A percentile compares a stretch with the other conserved stretches of the same genome.
phyloP scores from a whole-genome alignment of 2,797 vertebrate genomes.

The Dallia pectoralis region DNA sequence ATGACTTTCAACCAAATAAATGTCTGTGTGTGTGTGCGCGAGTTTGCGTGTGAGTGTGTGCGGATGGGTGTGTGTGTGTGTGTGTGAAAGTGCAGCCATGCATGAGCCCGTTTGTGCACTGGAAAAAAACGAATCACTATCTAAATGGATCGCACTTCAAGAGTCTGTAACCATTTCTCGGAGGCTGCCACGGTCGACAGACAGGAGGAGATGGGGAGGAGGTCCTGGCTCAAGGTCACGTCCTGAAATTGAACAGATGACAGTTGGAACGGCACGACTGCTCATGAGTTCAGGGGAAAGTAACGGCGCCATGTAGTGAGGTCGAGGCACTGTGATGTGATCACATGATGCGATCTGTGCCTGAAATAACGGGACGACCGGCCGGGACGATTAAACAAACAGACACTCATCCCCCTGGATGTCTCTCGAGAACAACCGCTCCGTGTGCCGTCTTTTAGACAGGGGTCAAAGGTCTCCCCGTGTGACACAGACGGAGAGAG shows the following conservation, averaged over 20 bases:
- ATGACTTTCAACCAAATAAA: conserved; percentile 72
- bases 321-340: conserved; percentile 43
- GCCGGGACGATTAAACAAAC: conserved; percentile 36
- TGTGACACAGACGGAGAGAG: conserved; percentile 69
- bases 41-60: background rate
- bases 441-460: conserved; percentile 34
- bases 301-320: conserved; percentile 11
- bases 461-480: conserved; percentile 51
- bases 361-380: conserved; percentile 56
- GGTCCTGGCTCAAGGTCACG: conserved; percentile 66
- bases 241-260: conserved; percentile 65
- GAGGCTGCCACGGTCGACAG: conserved; percentile 62
- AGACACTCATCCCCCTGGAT: conserved; percentile 43
- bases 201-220: conserved; percentile 27
- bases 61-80: conserved; percentile 22
- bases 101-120: background rate
- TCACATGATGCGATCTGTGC: too few relatives aligned
- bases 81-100: conserved; percentile 33
- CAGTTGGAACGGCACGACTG: conserved; percentile 42
- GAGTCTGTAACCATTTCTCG: conserved; percentile 70
- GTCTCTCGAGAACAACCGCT: conserved; percentile 39
- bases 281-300: conserved; percentile 37
- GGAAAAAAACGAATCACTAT: conserved; percentile 61
- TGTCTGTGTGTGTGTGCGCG: conserved; percentile 39
- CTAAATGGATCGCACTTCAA: conserved; percentile 81